Evolutionary conservation across 2,888 invertebrate genomes (phyloP), one percentile per base, ranked within the genome.

Genomic region (Laothoe populi): DNA sequence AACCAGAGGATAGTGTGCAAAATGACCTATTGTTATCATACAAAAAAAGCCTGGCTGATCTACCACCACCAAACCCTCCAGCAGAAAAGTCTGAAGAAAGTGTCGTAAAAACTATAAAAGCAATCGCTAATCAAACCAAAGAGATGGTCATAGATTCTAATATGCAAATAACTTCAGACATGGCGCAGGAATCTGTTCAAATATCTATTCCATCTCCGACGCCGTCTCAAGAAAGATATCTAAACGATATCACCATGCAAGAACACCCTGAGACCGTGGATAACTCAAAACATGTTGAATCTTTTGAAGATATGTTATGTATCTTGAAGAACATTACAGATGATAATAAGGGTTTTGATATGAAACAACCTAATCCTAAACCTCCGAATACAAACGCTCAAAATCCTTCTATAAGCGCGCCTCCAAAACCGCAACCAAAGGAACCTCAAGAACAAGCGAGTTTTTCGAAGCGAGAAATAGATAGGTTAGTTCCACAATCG

Each of bases 241-340:
- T 95, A 13, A 94, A 95, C 74, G 94, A 94, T 70, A 94, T 95
- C 21, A 94, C 94, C 0, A 87, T 94, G 85, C 94, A 94, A 73
- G 94, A 94, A 59, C 89, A 94, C 64, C 92, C 86, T 0, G 90
- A 94, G 68, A 79, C 93, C 19, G 86, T 93, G 7, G 94, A 93
- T n/a, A 93, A 89, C 68, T 83, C 87, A 0, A 93, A 94, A 69
- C 94, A 94, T 60, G 94, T 94, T 16, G 95, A 95, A 73, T 94
- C 94, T 0, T 94, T 95, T 58, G 95, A 95, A 72, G 95, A 96
- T 73, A 95, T 96, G 85, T 82, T 96, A 13, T 95, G 95, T 75
- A 95, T 96, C 93, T 88, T 95, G 48, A 95, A 95, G 70, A 95
- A 95, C 67, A 95, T 95, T 53, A 88, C 92, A 2, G 89, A 90